A percentile compares a stretch with the other conserved stretches of the same genome.
Evolutionary conservation across 2,113 vertebrate species (phyloP).

Genomic region (Shinisaurus crocodilurus): DNA sequence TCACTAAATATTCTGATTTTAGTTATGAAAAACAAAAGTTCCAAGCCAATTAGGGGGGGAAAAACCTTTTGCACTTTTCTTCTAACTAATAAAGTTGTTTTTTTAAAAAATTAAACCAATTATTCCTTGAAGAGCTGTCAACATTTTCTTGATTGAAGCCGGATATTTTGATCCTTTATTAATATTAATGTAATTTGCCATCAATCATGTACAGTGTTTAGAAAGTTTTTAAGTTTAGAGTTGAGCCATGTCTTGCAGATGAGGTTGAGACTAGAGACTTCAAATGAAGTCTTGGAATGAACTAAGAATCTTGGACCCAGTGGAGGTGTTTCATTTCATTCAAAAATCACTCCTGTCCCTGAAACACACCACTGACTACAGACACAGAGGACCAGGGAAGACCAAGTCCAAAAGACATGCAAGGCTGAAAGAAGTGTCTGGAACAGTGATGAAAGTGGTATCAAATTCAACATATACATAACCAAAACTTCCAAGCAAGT

Average conservation of each 20-base stretch:
- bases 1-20: neutral
- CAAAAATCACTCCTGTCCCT: neutral
- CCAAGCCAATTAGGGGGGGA: neutral
- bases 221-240: neutral
- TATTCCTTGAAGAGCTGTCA: neutral
- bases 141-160: neutral
- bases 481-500: neutral
- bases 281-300: neutral
- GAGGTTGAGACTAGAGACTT: no score
- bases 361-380: neutral
- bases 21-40: constrained; percentile 9
- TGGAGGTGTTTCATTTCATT: neutral
- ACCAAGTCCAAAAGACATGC: neutral
- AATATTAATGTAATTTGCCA: constrained; percentile 14
- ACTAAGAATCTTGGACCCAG: neutral
- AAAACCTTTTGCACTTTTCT: neutral
- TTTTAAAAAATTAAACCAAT: constrained; percentile 7
- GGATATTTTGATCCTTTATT: neutral
- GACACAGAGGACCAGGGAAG: neutral
- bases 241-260: no score
- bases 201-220: neutral
- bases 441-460: neutral
- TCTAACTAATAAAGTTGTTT: neutral
- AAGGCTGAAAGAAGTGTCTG: neutral
- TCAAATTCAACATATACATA: neutral